Conservation (phyloP, 2,797 vertebrate genomes). For the Xiphorhynchus erythropygius region DNA sequence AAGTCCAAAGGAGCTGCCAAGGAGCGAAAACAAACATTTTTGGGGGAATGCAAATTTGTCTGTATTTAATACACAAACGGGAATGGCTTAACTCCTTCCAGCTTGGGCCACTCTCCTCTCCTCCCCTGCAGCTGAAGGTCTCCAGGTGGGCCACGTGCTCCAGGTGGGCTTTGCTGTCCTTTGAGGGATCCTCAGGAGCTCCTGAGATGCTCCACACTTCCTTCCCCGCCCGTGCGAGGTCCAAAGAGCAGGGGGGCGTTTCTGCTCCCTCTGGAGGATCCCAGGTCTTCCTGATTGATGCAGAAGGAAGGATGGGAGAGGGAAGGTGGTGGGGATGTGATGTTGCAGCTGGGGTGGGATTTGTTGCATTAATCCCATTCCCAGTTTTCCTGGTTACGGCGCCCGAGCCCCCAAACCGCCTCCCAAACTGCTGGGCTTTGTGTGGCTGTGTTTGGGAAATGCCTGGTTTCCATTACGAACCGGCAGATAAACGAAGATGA, state of each 20-base stretch:
- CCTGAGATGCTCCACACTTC: accelerated
- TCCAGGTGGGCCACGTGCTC: background rate
- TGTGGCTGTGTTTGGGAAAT: background rate
- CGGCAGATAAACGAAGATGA: slow-evolving; percentile 30
- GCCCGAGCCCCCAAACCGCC: background rate
- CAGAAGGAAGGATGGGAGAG: background rate
- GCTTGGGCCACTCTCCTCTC: background rate
- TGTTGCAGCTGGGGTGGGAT: background rate
- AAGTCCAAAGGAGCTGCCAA: background rate
- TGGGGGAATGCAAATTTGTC: background rate
- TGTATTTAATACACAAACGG: background rate
- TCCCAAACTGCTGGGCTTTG: background rate
- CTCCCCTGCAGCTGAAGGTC: background rate
- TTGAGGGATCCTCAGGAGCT: background rate
- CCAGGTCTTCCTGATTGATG: background rate
- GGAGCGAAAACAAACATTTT: background rate
- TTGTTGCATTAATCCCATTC: background rate
- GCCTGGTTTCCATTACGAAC: slow-evolving; percentile 69
- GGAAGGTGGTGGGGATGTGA: background rate
- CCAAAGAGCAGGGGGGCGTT: background rate
- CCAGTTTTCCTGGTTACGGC: background rate
- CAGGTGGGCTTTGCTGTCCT: background rate
- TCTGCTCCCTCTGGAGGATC: background rate
- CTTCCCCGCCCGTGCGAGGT: background rate
- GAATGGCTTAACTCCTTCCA: background rate